phyloP scores from a whole-genome alignment of 2,797 vertebrate species.

The Takifugu rubripes region DNA sequence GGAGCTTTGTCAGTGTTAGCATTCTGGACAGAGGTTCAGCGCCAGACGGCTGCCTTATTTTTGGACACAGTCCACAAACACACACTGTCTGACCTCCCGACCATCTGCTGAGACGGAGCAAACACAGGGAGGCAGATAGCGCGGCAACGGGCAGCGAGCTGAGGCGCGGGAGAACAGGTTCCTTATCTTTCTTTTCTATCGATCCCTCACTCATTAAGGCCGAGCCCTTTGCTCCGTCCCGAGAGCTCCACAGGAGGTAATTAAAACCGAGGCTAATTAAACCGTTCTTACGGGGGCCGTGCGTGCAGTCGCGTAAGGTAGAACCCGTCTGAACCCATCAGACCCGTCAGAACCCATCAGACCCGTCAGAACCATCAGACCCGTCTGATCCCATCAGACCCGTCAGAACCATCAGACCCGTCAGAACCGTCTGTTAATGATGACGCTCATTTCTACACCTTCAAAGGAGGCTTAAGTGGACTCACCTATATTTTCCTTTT shows the following conservation, averaged over 20 bases:
- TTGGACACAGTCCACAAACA: conserved; percentile 65
- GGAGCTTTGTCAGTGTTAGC: background rate
- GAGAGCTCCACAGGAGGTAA: conserved; percentile 62
- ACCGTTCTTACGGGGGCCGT: conserved; percentile 47
- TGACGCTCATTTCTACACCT: conserved; percentile 9
- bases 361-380: conserved; percentile 12
- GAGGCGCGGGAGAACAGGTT: conserved; percentile 54
- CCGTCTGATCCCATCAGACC: too few relatives aligned
- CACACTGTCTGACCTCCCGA: conserved; percentile 17
- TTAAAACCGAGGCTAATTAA: conserved; percentile 74
- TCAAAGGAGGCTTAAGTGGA: conserved; percentile 4
- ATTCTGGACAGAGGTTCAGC: conserved; percentile 18
- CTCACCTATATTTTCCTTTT: too few relatives aligned
- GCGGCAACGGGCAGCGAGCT: conserved; percentile 25
- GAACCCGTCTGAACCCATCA: conserved; percentile 1
- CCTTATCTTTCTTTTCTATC: conserved; percentile 59
- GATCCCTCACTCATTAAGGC: conserved; percentile 72
- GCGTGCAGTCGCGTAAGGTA: background rate
- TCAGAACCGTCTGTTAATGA: conserved; percentile 6
- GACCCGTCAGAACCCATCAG: conserved; percentile 9
- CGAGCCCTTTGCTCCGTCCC: conserved; percentile 59
- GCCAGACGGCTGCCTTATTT: conserved; percentile 60
- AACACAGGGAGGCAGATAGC: conserved; percentile 35
- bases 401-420: too few relatives aligned
- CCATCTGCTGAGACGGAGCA: conserved; percentile 25